Base-by-base conservation (phyloP, 2,797 vertebrate species). In the Odontamblyopus lacepedii region DNA sequence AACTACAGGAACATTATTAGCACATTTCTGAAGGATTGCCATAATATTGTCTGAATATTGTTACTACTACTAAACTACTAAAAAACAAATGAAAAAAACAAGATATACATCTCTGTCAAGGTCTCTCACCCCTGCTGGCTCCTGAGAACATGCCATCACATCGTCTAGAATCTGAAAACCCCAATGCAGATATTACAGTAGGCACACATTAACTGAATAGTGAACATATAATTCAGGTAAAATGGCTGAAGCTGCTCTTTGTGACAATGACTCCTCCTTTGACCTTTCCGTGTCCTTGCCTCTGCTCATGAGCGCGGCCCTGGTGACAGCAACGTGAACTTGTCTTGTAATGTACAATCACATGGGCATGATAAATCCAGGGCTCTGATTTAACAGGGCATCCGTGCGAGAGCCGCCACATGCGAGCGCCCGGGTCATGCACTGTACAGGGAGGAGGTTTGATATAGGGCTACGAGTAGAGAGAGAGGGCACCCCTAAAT, bases 261-360 rank as follows among this genome's bases (percentile, higher is more conserved):
- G 9, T 29, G 72, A 74, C 77, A 30, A 50, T 67, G 72, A 83
- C 73, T 66, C 73, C 71, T 72, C 72, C 69, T 44, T 56, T 80
- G 82, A 89, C 88, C 88, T 87, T 80, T 77, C 74, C 74, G 61
- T 5, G 84, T 86, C 86, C 85, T 90, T 87, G 85, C 59, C 78
- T 76, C 73, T n/a, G 67, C 79, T 48, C 71, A 71, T 70, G 59
- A 27, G 81, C 83, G 70, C 70, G 75, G 78, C 77, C 72, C 56
- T 7, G 50, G 71, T 79, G 88, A 87, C 87, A 82, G 81, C 59
- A 26, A 50, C 9, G 62, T 81, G 81, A 88, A 85, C 83, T 68
- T 76, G 79, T 78, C 77, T 78, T 68, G 69, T 89, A 78, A 89
- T 84, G 84, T 87, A 91, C 83, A 88, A 82, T 87, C 87, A 83